These are phyloP conservation scores for Drosophila villosipedis DNA, from an alignment of 2,888 invertebrate species.

Conservation along the genomic window DNA sequence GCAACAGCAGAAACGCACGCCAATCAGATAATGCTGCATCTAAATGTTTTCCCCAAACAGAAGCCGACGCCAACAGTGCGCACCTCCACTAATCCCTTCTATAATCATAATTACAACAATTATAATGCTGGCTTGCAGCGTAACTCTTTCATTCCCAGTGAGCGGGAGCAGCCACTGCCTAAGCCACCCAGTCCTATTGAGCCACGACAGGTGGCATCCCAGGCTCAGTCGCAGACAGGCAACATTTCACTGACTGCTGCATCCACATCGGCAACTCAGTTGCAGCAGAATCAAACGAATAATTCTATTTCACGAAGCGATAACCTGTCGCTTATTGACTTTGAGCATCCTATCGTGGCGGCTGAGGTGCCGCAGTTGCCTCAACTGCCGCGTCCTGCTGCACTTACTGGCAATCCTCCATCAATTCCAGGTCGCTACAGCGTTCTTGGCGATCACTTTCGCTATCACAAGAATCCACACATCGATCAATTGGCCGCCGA, in stretches of 20 bases:
- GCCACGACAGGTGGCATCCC: constrained; percentile 56
- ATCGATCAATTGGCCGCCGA: constrained; percentile 82
- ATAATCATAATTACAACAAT: constrained; percentile 57
- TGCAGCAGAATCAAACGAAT: constrained; percentile 47
- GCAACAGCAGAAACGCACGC: constrained; percentile 37
- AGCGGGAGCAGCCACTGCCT: constrained; percentile 65
- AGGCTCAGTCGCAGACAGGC: constrained; percentile 14
- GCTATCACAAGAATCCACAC: constrained; percentile 60
- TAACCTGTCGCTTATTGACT: constrained; percentile 75
- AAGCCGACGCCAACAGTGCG: constrained; percentile 73
- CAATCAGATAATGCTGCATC: constrained; percentile 88
- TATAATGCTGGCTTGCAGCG: constrained; percentile 62
- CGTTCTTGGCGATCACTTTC: constrained; percentile 53
- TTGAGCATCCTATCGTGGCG: constrained; percentile 82
- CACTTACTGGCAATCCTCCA: constrained; percentile 57
- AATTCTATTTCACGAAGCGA: constrained; percentile 77
- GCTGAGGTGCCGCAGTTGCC: constrained; percentile 70
- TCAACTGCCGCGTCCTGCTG: constrained; percentile 63
- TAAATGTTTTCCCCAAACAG: constrained; percentile 88
- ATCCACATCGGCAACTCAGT: constrained; percentile 17
- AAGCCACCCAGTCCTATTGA: constrained; percentile 71
- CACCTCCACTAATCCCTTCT: constrained; percentile 81
- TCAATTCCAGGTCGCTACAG: constrained; percentile 43
- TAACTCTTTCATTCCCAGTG: constrained; percentile 55
- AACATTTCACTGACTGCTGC: constrained; percentile 18